Evolutionary conservation across 2,113 vertebrate genomes (phyloP).

Genomic region (Cyanistes caeruleus): DNA sequence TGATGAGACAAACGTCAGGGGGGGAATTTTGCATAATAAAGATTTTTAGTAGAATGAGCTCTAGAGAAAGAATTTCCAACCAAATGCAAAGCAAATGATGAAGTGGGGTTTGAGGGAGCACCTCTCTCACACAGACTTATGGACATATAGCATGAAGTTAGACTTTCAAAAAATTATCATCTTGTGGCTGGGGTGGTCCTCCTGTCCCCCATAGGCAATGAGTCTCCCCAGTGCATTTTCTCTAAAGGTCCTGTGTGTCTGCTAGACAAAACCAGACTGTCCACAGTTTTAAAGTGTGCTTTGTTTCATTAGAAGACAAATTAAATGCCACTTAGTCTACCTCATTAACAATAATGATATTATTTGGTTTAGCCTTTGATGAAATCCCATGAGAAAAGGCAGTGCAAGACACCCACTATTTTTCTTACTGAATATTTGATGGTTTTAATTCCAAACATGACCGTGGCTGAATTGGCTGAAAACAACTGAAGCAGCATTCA

Average conservation of each 20-base stretch:
- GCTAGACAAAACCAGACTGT: not conserved
- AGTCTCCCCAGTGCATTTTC: not conserved
- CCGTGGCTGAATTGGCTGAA: not conserved
- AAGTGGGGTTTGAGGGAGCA: not conserved
- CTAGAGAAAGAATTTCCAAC: not conserved
- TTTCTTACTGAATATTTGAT: not conserved
- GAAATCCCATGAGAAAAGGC: not conserved
- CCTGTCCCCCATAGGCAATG: not conserved
- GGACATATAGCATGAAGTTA: accelerated
- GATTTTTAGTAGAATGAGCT: not conserved
- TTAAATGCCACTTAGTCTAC: not conserved
- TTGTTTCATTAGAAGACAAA: not conserved
- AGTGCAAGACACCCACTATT: not conserved
- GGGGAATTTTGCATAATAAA: not conserved
- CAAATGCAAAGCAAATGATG: not conserved
- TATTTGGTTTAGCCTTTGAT: not conserved
- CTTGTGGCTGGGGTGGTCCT: not conserved
- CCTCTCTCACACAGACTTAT: accelerated
- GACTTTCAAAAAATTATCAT: not conserved
- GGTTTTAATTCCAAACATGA: not conserved
- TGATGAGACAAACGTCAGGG: not conserved
- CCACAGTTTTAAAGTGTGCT: not conserved
- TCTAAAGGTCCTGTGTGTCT: not conserved
- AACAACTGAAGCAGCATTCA: not conserved
- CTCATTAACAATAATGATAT: not conserved